These are phyloP conservation scores for Cottus gobio DNA, from an alignment of 2,113 vertebrate genomes.

Conservation along the genomic window DNA sequence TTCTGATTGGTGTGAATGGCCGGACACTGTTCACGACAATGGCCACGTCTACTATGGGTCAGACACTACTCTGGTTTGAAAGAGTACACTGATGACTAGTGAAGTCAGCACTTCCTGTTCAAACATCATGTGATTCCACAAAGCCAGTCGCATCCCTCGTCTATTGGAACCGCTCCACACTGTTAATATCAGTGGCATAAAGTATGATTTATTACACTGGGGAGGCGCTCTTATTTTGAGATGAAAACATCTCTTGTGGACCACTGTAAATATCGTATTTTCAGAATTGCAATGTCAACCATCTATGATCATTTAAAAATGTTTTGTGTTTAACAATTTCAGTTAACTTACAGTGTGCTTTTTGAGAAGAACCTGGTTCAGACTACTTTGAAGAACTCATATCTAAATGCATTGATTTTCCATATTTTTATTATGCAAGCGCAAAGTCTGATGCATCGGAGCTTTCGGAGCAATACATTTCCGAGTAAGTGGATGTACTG, in stretches of 20 bases:
- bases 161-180: not conserved
- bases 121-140: not conserved
- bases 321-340: not conserved
- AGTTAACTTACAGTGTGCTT: not conserved
- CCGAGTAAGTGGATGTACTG: not conserved
- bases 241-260: not conserved
- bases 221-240: not conserved
- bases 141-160: not conserved
- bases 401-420: not conserved
- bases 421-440: not conserved
- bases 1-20: not conserved
- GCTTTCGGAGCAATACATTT: not conserved
- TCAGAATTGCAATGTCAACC: slow-evolving; percentile 2
- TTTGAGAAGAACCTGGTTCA: slow-evolving; percentile 1
- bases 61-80: slow-evolving; percentile 5
- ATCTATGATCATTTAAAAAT: not conserved
- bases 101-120: not conserved
- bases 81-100: not conserved
- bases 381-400: not conserved
- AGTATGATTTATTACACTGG: not conserved
- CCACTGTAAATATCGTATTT: not conserved
- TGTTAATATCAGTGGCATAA: not conserved
- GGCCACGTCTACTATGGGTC: not conserved
- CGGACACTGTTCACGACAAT: not conserved
- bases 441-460: not conserved